Evolutionary conservation across 1,140 invertebrate species (phyloP).

Genomic region (Zaprionus vittiger): DNA sequence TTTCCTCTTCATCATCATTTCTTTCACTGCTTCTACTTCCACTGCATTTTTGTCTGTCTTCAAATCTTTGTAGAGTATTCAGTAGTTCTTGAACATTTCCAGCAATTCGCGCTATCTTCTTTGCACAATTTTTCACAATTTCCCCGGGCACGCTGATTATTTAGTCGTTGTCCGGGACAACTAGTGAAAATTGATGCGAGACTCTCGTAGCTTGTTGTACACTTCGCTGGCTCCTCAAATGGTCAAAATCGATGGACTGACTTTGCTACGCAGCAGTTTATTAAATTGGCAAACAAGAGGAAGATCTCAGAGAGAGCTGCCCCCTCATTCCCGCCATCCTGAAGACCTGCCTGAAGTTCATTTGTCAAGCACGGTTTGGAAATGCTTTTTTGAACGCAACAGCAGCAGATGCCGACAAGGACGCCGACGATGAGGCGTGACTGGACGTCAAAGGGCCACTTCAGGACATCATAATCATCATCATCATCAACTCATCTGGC

Average conservation of each 20-base stretch:
- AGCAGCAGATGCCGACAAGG: constrained; percentile 10
- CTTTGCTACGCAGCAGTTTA: constrained; percentile 55
- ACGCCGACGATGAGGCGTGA: constrained; percentile 20
- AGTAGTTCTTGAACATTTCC: background rate
- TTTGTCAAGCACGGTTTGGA: constrained; percentile 59
- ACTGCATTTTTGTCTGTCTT: background rate
- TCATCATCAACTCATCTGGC: constrained; percentile 11
- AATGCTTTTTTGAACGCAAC: constrained; percentile 22
- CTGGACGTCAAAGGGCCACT: constrained; percentile 20
- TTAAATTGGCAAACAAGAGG: constrained; percentile 67
- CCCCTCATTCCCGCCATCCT: background rate
- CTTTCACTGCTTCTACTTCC: background rate
- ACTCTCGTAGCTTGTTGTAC: constrained; percentile 26
- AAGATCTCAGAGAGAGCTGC: background rate
- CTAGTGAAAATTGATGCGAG: constrained; percentile 77
- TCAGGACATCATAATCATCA: background rate
- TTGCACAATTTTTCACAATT: constrained; percentile 59
- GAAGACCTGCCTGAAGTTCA: constrained; percentile 41
- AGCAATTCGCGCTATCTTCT: background rate
- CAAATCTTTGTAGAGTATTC: background rate
- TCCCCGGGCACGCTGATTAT: constrained; percentile 58
- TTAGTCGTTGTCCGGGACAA: constrained; percentile 71
- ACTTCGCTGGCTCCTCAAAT: constrained; percentile 45
- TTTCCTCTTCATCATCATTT: too few relatives aligned
- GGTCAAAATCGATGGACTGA: constrained; percentile 48